Evolutionary conservation across 2,888 invertebrate species (phyloP), one percentile per base, ranked within the genome.

Genomic region (Microctonus aethiopoides): DNA sequence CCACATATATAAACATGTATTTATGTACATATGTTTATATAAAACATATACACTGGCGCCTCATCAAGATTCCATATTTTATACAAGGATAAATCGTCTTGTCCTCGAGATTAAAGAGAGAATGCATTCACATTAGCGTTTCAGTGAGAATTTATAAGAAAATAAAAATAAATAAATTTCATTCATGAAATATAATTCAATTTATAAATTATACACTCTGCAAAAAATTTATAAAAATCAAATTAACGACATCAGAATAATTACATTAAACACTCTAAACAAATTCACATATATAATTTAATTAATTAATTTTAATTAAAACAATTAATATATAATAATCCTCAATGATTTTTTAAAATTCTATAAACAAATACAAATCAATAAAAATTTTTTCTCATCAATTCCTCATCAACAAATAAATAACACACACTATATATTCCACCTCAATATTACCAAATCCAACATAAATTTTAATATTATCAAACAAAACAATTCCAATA

Each of bases 31-130:
- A n/a, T 39, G 4, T n/a, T n/a, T 39, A 39, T 39, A n/a, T 46
- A 5, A 56, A 24, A 24, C 29, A 63, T 66, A 64, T 61, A 63
- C 59, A 68, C 61, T 57, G 57, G 10, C 26, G 32, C 39, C 20
- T 11, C 46, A 67, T 66, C 54, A 66, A 59, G 59, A 74, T 74
- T 71, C 67, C 69, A 67, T 63, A 13, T 74, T 72, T 60, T 71
- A 70, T 72, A 71, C 72, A 72, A 74, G 62, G 59, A 75, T 74
- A 68, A 70, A 75, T 70, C 70, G 68, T 51, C 68, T 67, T 70
- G 74, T 75, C 72, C 74, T 75, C 72, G 57, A 65, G 54, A 46
- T 46, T 41, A 26, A 32, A 24, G 32, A 67, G 67, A 59, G 62
- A 68, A 62, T 68, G 62, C 20, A 54, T 51, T 46, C 46, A 16